phyloP scores from a whole-genome alignment of 2,797 vertebrate genomes.

The Poecile montanus region DNA sequence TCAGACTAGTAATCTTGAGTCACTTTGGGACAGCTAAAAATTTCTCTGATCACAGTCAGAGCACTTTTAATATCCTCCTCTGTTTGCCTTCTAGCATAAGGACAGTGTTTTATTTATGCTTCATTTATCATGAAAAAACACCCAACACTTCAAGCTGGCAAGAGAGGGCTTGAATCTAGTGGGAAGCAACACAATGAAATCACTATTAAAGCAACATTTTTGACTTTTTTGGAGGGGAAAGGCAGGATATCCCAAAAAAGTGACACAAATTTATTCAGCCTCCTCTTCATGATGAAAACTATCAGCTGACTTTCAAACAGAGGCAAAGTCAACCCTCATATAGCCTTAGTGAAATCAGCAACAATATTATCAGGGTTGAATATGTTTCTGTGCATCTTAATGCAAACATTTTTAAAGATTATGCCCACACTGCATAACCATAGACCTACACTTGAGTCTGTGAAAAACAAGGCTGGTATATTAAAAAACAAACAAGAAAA shows the following conservation, averaged over 20 bases:
- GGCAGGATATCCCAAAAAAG: not conserved
- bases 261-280: constrained; percentile 10
- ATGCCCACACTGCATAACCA: not conserved
- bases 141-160: not conserved
- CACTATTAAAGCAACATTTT: not conserved
- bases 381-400: not conserved
- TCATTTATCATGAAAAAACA: constrained; percentile 31
- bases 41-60: constrained; percentile 27
- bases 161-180: not conserved
- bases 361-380: not conserved
- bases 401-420: constrained; percentile 26
- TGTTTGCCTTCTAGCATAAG: not conserved
- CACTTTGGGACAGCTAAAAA: constrained; percentile 17
- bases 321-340: not conserved
- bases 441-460: not conserved
- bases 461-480: not conserved
- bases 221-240: not conserved
- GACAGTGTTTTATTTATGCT: constrained; percentile 26
- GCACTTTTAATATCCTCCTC: not conserved
- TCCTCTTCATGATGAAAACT: not conserved
- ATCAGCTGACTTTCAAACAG: constrained; percentile 1
- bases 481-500: not conserved
- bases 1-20: not conserved
- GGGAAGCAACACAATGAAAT: not conserved
- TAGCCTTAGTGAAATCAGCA: not conserved